Base-by-base conservation (phyloP, 2,113 vertebrate genomes). In the Cryptomyrus ogoouensis region DNA sequence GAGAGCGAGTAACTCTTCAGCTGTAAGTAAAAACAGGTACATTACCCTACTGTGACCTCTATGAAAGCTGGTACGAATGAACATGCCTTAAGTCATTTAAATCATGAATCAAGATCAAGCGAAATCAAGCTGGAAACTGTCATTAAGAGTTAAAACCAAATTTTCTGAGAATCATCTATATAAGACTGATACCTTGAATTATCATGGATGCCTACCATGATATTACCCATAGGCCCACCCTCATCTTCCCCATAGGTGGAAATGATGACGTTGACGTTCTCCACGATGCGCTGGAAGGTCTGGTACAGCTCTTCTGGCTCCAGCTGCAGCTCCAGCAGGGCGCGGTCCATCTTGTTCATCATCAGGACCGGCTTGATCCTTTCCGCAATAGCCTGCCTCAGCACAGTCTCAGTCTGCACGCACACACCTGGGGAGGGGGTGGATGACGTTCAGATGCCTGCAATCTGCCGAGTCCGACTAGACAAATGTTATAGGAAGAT, bases 341-440 rank as follows among this genome's bases (percentile, higher is more conserved):
- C 98, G 1, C 97, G 95, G 95, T 99, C 98, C 98, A 99, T 99
- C 93, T 99, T 99, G 94, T 99, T 99, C 97, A 99, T 99, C 98
- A 99, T 99, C 91, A 99, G 95, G 9, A 99, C 98, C 0, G 98
- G 98, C 90, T 97, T 98, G 95, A 99, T 99, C 31, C 98, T 96
- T 94, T 99, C 98, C 0, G 96, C 96, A 19, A 99, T 99, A 88
- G 98, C 98, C 95, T 99, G 98, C 27, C 98, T 97, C 90, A 99
- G 96, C 92, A 99, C 98, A 0, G 98, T 99, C 94, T 99, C 98
- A 0, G 98, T 99, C 95, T 99, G 98, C 90, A 99, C 97, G 0
- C 98, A 99, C 50, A 99, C 98, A 0, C 98, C 98, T 98, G 91
- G 3, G 31, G 2, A n/a, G 3, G 8, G 12, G 9, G 42, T 2